Conservation (phyloP, 2,113 vertebrate genomes). For the Amblyopsis rosae region DNA sequence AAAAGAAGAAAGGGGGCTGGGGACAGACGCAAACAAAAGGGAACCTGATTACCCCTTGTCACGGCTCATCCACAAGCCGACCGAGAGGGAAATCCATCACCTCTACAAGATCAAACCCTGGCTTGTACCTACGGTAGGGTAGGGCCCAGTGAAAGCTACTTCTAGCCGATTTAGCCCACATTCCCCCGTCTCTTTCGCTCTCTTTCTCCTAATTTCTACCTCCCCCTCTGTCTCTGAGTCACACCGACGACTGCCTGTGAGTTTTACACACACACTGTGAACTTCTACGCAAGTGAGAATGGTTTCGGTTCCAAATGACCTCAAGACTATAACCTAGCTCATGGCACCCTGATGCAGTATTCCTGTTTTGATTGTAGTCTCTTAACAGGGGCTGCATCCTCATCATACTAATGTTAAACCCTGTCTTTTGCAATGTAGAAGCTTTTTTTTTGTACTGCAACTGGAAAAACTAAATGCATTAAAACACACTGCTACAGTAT, state of each 20-base stretch:
- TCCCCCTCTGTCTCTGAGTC: constrained; percentile 48
- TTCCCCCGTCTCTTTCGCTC: constrained; percentile 40
- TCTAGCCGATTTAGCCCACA: constrained; percentile 40
- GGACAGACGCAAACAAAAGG: constrained; percentile 63
- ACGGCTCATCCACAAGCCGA: constrained; percentile 70
- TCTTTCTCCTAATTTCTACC: constrained; percentile 29
- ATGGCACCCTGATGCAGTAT: constrained; percentile 65
- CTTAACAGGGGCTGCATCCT: constrained; percentile 43
- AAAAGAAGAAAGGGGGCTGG: constrained; percentile 30
- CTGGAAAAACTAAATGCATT: constrained; percentile 1
- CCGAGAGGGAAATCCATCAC: constrained; percentile 67
- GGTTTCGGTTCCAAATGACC: constrained; percentile 66
- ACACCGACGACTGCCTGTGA: constrained; percentile 59
- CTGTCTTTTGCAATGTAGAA: constrained; percentile 36
- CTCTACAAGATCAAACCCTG: constrained; percentile 69
- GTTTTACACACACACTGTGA: constrained; percentile 72
- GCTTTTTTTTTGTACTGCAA: constrained; percentile 27
- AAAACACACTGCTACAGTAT: constrained; percentile 1
- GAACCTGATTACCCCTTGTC: constrained; percentile 67
- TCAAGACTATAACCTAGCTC: constrained; percentile 54
- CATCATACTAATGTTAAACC: constrained; percentile 45
- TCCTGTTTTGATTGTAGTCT: constrained; percentile 60
- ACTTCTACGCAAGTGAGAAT: constrained; percentile 67
- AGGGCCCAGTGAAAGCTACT: constrained; percentile 61
- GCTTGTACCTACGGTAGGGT: constrained; percentile 59